Evolutionary conservation across 2,888 invertebrate genomes (phyloP).

Genomic region (Bruchidius siliquastri): DNA sequence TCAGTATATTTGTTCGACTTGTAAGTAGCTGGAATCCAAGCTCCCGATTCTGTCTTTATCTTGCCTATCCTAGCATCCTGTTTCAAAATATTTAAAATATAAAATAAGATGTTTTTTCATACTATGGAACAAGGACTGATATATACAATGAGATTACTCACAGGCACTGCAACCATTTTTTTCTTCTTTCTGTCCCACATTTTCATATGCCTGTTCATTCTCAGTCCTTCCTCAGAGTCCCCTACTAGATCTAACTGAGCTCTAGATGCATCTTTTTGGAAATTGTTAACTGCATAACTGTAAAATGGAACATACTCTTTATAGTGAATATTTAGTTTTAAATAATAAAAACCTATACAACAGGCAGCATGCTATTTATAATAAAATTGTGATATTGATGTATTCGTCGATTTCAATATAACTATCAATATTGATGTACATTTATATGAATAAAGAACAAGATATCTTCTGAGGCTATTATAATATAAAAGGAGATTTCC

Average conservation of each 20-base stretch:
- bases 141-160: conserved; percentile 36
- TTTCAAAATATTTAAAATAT: conserved; percentile 20
- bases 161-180: conserved; percentile 79
- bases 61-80: conserved; percentile 61
- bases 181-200: conserved; percentile 95
- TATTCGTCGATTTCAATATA: too few relatives aligned
- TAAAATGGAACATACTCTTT: conserved; percentile 11
- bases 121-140: not conserved
- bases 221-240: conserved; percentile 67
- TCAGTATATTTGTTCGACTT: conserved; percentile 85
- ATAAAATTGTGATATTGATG: too few relatives aligned
- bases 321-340: too few relatives aligned
- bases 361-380: too few relatives aligned
- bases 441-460: too few relatives aligned
- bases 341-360: too few relatives aligned
- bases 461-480: too few relatives aligned
- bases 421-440: too few relatives aligned
- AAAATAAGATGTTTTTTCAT: too few relatives aligned
- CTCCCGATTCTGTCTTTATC: conserved; percentile 93
- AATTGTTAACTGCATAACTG: conserved; percentile 71
- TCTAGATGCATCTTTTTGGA: conserved; percentile 72
- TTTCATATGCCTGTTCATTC: conserved; percentile 58
- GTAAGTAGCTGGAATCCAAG: conserved; percentile 89
- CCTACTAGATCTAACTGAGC: conserved; percentile 80
- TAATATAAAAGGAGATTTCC: too few relatives aligned